Evolutionary conservation across 2,797 vertebrate species (phyloP).

Genomic region (Phylloscopus collybita): DNA sequence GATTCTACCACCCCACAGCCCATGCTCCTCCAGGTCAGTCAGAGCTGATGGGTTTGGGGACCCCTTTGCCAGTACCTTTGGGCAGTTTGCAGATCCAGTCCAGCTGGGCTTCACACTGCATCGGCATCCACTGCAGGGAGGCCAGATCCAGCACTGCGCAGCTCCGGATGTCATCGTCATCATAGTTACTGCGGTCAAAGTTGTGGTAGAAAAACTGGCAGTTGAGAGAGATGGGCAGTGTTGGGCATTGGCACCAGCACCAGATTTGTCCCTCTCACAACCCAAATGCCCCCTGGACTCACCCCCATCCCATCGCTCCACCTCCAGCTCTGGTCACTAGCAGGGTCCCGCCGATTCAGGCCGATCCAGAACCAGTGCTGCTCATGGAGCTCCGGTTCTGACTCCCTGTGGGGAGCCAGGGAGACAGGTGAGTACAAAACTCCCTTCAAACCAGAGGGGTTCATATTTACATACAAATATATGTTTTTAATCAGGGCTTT

Average conservation of each 20-base stretch:
- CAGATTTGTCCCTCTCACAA: fast-evolving
- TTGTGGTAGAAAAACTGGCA: constrained; percentile 92
- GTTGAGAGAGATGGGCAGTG: neutral
- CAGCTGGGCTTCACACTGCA: constrained; percentile 90
- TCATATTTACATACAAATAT: neutral
- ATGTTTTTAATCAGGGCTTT: neutral
- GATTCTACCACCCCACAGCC: neutral
- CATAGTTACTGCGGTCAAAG: constrained; percentile 87
- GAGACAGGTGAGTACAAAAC: neutral
- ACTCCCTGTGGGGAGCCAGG: constrained; percentile 41
- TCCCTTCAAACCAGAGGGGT: neutral
- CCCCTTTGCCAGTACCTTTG: constrained; percentile 79
- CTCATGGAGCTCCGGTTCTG: constrained; percentile 89
- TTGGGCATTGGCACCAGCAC: neutral
- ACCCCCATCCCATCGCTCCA: constrained; percentile 95
- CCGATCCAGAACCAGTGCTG: constrained; percentile 98
- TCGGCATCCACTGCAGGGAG: constrained; percentile 92
- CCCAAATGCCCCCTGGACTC: constrained; percentile 55
- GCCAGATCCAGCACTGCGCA: constrained; percentile 90
- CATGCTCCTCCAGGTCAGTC: neutral
- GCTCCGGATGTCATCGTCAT: constrained; percentile 80
- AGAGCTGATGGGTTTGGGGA: neutral
- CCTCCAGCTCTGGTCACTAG: constrained; percentile 87
- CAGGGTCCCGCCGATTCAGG: constrained; percentile 88
- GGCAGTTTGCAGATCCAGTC: constrained; percentile 99